These are phyloP conservation scores for Agonum fuliginosum DNA, from an alignment of 2,888 invertebrate genomes.

Conservation along the genomic window DNA sequence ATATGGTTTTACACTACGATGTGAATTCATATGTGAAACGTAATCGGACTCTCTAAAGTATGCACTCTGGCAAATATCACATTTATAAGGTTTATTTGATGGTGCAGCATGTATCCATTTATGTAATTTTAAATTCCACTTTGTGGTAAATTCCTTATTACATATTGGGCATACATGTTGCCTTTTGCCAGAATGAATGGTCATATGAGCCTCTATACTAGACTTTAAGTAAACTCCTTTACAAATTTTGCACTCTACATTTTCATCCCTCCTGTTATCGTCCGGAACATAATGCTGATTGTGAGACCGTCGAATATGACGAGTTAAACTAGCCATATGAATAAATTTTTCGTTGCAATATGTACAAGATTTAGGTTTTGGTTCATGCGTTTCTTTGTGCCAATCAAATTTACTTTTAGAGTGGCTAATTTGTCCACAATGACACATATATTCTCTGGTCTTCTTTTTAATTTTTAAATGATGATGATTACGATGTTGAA, in stretches of 20 bases:
- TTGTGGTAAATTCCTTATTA: constrained; percentile 89
- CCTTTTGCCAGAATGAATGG: constrained; percentile 84
- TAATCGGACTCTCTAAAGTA: constrained; percentile 89
- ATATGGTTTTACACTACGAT: constrained; percentile 88
- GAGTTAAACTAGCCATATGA: constrained; percentile 86
- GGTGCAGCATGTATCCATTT: constrained; percentile 92
- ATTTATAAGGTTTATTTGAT: constrained; percentile 89
- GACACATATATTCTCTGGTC: constrained; percentile 83
- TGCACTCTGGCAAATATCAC: constrained; percentile 87
- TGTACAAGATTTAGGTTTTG: constrained; percentile 87
- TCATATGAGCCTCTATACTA: constrained; percentile 87
- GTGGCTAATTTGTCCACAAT: constrained; percentile 88
- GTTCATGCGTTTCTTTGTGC: constrained; percentile 91
- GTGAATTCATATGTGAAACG: constrained; percentile 89
- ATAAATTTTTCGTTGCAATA: constrained; percentile 92
- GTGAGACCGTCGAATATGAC: constrained; percentile 89
- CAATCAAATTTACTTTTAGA: constrained; percentile 89
- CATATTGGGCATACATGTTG: constrained; percentile 89
- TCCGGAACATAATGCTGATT: constrained; percentile 84
- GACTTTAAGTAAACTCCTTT: constrained; percentile 85
- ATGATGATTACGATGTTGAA: constrained; percentile 87
- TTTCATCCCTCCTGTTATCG: constrained; percentile 77
- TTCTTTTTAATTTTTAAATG: constrained; percentile 84
- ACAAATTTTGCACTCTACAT: constrained; percentile 87
- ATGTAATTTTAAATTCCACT: constrained; percentile 93